Evolutionary conservation across 1,140 invertebrate species (phyloP), one percentile per base, ranked within the genome.

Genomic region (Coboldia fuscipes): DNA sequence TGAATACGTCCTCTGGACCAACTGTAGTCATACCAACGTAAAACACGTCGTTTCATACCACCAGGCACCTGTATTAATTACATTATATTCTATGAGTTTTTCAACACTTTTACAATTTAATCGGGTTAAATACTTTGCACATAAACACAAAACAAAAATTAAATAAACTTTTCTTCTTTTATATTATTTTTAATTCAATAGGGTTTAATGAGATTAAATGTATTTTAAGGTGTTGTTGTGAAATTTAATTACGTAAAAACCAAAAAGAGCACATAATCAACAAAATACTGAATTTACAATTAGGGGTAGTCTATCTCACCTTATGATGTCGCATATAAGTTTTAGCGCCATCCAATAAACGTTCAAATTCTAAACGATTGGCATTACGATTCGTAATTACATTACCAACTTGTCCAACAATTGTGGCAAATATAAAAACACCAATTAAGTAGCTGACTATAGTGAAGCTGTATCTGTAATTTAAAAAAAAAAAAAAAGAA

Each of bases 381-480:
- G 89, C 90, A 54, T 94, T 96, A 41, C 86, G 70, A 59, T 96
- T 96, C 4, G 88, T 93, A 48, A 94, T 94, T 41, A 94, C 88
- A 58, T 93, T 94, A 35, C 90, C 89, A 22, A 96, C 89, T 70
- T 96, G 89, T 32, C 89, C 89, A 14, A 96, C 89, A 47, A 94
- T 93, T 10, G 88, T 94, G n/a, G 89, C 88, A 57, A 96, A 94
- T 52, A 94, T 90, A 64, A 96, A 96, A 22, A 96, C 88, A 36
- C 89, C 89, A 45, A 94, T 92, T 41, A 96, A 67, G 60, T 96
- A 94, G 60, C 86, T 92, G 41, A 89, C 76, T 51, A 94, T 96
- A 35, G 88, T 93, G 59, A 96, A 96, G 45, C 92, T 67, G 60
- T 92, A 96, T 64, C 89, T 96, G 68, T 33, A 68, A 68, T 56